Percentiles rank a stretch among this genome's conserved stretches.
These are phyloP conservation scores for Pheucticus melanocephalus DNA, from an alignment of 2,113 vertebrate species.

Conservation along the genomic window DNA sequence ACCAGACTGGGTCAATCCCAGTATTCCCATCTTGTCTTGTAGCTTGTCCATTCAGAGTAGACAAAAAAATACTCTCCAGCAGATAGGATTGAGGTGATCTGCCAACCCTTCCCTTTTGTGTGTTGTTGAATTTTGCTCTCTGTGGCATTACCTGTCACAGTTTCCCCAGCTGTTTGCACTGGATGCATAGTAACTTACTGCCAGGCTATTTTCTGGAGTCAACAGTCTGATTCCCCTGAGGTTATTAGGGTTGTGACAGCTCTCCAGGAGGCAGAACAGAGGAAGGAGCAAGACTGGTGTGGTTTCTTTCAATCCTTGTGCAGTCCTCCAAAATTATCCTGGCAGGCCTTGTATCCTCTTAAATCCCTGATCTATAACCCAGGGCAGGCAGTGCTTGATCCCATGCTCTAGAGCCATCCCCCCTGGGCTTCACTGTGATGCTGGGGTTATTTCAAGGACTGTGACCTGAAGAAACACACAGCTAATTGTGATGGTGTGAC, in stretches of 20 bases:
- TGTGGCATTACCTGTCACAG: not conserved
- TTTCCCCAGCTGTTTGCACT: not conserved
- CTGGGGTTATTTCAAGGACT: not conserved
- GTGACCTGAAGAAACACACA: not conserved
- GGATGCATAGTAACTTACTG: not conserved
- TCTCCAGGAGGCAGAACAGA: not conserved
- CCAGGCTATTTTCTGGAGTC: not conserved
- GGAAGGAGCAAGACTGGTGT: not conserved
- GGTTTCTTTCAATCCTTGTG: not conserved
- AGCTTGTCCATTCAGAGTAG: not conserved
- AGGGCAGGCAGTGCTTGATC: not conserved
- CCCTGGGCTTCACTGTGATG: not conserved
- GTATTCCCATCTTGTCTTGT: not conserved
- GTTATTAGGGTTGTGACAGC: accelerated
- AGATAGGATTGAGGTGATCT: not conserved
- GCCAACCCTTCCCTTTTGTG: not conserved
- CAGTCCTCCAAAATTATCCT: not conserved
- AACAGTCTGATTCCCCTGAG: not conserved
- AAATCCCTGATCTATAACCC: not conserved
- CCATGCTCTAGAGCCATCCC: not conserved
- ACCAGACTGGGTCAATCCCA: not conserved
- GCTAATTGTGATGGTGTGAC: not conserved
- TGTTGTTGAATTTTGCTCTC: not conserved
- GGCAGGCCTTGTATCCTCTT: not conserved
- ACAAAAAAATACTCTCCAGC: not conserved